phyloP scores from a whole-genome alignment of 1,140 invertebrate genomes.

The Andricus grossulariae region DNA sequence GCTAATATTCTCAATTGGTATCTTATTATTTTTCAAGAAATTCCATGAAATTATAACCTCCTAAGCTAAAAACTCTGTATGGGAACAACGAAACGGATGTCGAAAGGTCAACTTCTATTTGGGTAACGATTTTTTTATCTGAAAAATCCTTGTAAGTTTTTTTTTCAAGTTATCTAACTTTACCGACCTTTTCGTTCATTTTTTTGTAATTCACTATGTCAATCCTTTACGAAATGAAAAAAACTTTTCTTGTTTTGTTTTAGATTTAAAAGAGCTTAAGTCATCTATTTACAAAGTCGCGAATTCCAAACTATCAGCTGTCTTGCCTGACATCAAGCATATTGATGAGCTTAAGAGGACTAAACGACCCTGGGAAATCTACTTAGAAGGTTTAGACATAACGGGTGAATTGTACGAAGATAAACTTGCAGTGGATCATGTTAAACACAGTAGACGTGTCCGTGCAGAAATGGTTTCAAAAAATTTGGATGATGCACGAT shows the following conservation, averaged over 20 bases:
- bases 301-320: constrained; percentile 50
- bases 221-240: neutral
- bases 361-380: constrained; percentile 56
- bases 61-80: too few relatives aligned
- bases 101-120: too few relatives aligned
- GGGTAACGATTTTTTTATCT: too few relatives aligned
- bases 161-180: too few relatives aligned
- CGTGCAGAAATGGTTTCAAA: constrained; percentile 70
- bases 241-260: constrained; percentile 40
- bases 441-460: constrained; percentile 68
- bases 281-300: constrained; percentile 59
- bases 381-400: constrained; percentile 66
- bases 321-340: constrained; percentile 44
- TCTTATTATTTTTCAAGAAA: too few relatives aligned
- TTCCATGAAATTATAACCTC: too few relatives aligned
- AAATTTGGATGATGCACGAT: constrained; percentile 68
- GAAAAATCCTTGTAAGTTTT: too few relatives aligned
- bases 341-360: constrained; percentile 43
- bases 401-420: constrained; percentile 68
- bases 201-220: constrained; percentile 10
- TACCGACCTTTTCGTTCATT: too few relatives aligned
- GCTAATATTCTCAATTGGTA: too few relatives aligned
- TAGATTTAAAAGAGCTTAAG: constrained; percentile 69
- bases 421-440: constrained; percentile 58
- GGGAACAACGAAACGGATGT: too few relatives aligned